Percentiles rank a stretch among this genome's conserved stretches.
phyloP scores from a whole-genome alignment of 2,888 invertebrate species.

The Meiosimyza platycephala region DNA sequence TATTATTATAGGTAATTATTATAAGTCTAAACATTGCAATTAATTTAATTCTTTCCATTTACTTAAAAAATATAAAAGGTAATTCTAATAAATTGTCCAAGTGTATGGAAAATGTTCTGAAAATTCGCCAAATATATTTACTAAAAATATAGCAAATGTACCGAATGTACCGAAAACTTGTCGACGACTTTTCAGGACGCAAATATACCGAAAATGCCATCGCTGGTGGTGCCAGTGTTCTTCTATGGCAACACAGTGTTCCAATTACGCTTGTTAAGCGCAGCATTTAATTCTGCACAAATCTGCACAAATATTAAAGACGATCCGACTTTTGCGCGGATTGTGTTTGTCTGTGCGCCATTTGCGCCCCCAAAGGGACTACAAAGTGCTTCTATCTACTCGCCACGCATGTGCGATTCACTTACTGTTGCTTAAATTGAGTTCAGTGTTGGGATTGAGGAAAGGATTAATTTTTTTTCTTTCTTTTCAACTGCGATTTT shows the following conservation, averaged over 20 bases:
- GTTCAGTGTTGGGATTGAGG: neutral
- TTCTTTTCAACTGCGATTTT: constrained; percentile 31
- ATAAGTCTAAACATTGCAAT: too few relatives aligned
- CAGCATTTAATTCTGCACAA: constrained; percentile 28
- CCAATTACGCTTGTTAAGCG: constrained; percentile 35
- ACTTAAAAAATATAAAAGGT: too few relatives aligned
- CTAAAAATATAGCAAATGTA: too few relatives aligned
- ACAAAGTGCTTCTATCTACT: neutral
- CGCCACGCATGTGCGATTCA: neutral
- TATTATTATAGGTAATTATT: too few relatives aligned
- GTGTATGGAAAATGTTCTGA: too few relatives aligned
- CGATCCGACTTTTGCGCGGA: neutral
- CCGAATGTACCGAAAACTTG: too few relatives aligned
- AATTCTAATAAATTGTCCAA: too few relatives aligned
- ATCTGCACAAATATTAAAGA: constrained; percentile 21
- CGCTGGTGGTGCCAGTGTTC: neutral
- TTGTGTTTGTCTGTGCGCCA: neutral
- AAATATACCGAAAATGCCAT: too few relatives aligned
- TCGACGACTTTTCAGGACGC: too few relatives aligned
- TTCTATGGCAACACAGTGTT: neutral
- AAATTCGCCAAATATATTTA: too few relatives aligned
- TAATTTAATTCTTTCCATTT: too few relatives aligned
- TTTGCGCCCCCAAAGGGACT: constrained; percentile 26
- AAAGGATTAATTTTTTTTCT: neutral
- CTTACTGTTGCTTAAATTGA: neutral